Evolutionary conservation across 2,888 invertebrate species (phyloP).

Genomic region (Anorthoa munda): DNA sequence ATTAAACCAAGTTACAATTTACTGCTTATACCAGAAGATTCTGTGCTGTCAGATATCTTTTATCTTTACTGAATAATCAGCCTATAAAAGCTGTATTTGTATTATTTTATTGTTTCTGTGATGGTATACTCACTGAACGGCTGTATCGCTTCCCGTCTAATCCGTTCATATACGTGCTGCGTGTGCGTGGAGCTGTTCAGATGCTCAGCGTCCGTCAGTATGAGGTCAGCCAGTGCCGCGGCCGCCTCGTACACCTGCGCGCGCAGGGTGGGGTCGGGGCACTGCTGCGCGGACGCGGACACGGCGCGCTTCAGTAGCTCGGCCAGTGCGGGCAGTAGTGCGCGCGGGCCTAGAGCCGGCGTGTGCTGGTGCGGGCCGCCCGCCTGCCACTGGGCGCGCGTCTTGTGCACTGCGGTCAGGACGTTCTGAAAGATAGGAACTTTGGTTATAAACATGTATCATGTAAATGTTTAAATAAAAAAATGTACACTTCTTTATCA

Average conservation of each 20-base stretch:
- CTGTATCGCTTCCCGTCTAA: conserved; percentile 92
- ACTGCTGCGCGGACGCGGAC: conserved; percentile 82
- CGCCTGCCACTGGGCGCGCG: conserved; percentile 47
- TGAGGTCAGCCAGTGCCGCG: conserved; percentile 78
- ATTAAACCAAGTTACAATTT: not conserved
- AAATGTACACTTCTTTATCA: no score
- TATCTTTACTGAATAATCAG: no score
- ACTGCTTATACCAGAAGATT: no score
- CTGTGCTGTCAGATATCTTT: no score
- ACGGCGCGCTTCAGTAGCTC: conserved; percentile 67
- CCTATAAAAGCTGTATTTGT: no score
- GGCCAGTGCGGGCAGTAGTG: conserved; percentile 73
- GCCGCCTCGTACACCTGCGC: conserved; percentile 80
- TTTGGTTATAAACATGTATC: no score
- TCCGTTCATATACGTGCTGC: conserved; percentile 91
- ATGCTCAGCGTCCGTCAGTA: conserved; percentile 73
- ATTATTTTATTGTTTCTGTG: no score
- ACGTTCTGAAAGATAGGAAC: not conserved
- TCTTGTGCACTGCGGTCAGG: not conserved
- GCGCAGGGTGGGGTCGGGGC: conserved; percentile 90
- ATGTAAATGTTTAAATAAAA: no score
- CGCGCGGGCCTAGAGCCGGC: conserved; percentile 72
- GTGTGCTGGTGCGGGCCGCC: conserved; percentile 85
- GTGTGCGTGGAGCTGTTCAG: conserved; percentile 55
- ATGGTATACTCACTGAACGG: conserved; percentile 90